Base-by-base conservation (phyloP, 2,797 vertebrate species). In the Apodemus agrarius region DNA sequence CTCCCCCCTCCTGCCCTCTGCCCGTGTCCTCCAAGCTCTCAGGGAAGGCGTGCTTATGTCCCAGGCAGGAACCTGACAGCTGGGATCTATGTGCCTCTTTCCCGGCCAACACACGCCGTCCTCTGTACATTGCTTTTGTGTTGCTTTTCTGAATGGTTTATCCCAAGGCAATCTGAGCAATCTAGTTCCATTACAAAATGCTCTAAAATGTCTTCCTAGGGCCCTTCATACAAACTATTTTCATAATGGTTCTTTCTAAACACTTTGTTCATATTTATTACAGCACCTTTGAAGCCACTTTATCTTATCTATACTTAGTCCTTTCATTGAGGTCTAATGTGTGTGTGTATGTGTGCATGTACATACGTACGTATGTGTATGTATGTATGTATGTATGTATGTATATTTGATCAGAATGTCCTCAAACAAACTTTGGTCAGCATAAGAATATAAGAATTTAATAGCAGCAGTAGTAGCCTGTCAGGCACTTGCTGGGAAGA, bases 171-270 rank as follows among this genome's bases (percentile, higher is more conserved):
- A 85, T 57, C 57, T 57, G 49, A 93, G 75, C 21, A 63, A 82
- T 3, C 21, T n/a, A 46, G n/a, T 85, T 93, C 75, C 67, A 76
- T 46, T 52, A 46, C 75, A 72, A 89, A 63, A 43, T 82, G 82
- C 75, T 90, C 67, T 83, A 34, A 74, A 79, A 82, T 89, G 37
- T 57, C 81, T 96, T 96, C 83, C 85, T 95, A 87, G 91, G 81
- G 34, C 4, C 21, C 75, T 78, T n/a, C 85, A 12, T 1, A 0
- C 37, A 93, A 67, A 95, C 80, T 57, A 34, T 24, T 52, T 97
- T 85, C n/a, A 91, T 10, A 24, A 37, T 65, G 63, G 17, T 88
- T 7, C 34, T 93, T 81, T 22, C 74, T 72, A 75, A 86, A 86
- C 4, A 34, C 8, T 59, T 57, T 87, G 61, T 69, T 92, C 61